These are phyloP conservation scores for Nothobranchius furzeri DNA, from an alignment of 2,113 vertebrate species.

Conservation along the genomic window DNA sequence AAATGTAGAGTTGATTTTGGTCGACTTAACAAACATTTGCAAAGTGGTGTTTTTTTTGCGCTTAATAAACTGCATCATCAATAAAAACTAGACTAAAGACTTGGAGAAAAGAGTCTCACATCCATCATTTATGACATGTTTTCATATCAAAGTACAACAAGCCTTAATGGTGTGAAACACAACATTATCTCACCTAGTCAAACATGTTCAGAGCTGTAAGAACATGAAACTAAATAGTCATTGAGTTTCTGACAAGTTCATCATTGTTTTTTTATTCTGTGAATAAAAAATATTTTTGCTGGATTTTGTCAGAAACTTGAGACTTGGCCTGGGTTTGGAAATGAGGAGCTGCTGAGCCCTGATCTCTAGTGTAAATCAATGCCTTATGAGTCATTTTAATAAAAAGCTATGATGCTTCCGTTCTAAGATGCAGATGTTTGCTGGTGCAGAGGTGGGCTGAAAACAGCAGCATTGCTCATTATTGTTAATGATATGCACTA, in stretches of 20 bases:
- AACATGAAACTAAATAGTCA: not conserved
- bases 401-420: no score
- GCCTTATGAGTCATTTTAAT: no score
- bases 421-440: no score
- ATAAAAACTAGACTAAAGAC: slow-evolving; percentile 15
- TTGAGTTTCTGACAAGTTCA: not conserved
- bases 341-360: no score
- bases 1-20: slow-evolving; percentile 45
- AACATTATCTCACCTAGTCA: not conserved
- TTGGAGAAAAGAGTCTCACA: not conserved
- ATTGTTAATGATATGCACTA: no score
- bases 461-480: no score
- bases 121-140: slow-evolving; percentile 4
- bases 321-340: slow-evolving; percentile 4
- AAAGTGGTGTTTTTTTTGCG: slow-evolving; percentile 21
- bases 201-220: not conserved
- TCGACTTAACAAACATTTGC: not conserved
- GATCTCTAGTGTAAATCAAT: no score
- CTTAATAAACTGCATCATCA: slow-evolving; percentile 18
- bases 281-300: no score
- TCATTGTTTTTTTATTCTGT: not conserved
- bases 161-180: no score
- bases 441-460: no score
- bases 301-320: not conserved
- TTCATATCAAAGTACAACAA: not conserved